These are phyloP conservation scores for Latrodectus geometricus DNA, from an alignment of 1,140 invertebrate genomes.

Conservation along the genomic window DNA sequence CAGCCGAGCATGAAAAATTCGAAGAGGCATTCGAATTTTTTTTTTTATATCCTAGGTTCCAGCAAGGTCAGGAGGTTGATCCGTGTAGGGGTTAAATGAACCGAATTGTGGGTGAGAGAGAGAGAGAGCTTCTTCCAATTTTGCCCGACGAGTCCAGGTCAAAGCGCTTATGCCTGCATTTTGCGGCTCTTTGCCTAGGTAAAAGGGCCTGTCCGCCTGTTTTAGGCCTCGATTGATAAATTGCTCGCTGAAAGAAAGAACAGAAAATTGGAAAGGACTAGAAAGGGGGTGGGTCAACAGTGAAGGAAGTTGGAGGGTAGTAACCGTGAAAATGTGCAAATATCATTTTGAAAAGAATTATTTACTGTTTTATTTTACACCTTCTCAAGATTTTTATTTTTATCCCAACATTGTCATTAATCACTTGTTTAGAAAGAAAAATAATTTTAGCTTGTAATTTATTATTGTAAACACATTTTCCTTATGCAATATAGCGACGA, in stretches of 20 bases:
- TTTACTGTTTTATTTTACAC: too few species aligned
- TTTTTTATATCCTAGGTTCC: background rate
- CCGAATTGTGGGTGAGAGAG: conserved; percentile 12
- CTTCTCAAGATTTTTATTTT: too few species aligned
- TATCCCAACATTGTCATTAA: too few species aligned
- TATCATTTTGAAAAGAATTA: too few species aligned
- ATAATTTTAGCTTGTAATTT: too few species aligned
- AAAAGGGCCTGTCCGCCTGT: background rate
- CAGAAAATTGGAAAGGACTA: background rate
- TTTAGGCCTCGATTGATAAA: conserved; percentile 4
- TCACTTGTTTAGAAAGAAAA: too few species aligned
- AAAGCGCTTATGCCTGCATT: conserved; percentile 6
- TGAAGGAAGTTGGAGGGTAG: too few species aligned
- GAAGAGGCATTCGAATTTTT: conserved; percentile 4
- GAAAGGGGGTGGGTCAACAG: background rate
- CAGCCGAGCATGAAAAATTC: conserved; percentile 31
- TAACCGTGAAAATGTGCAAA: too few species aligned
- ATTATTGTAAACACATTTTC: too few species aligned
- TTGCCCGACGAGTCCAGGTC: background rate
- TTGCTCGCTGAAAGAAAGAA: background rate
- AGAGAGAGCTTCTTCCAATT: conserved; percentile 16
- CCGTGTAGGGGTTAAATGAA: conserved; percentile 28
- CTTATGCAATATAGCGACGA: too few species aligned
- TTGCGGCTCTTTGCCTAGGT: background rate
- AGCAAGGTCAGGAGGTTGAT: conserved; percentile 29